Base-by-base conservation (phyloP, 1,140 invertebrate species). In the Anadara kagoshimensis region DNA sequence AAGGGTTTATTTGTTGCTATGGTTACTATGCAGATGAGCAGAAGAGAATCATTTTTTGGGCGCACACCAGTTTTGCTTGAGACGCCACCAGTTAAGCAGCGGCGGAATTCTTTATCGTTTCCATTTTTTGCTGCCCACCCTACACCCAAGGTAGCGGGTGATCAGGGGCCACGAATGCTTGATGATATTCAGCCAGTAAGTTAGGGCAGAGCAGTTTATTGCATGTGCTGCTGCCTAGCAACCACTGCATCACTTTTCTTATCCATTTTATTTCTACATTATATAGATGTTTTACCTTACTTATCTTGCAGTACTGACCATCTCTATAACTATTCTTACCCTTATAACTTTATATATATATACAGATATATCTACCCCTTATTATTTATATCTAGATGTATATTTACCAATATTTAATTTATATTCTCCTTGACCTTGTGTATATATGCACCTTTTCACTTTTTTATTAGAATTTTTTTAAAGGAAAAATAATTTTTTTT, bases 41-140 rank as follows among this genome's bases (percentile, higher is more conserved):
- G 73, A 62, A 29, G 73, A 41, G 73, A 75, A 63, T 75, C 73
- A 36, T 69, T 75, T 59, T 75, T 75, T 49, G 73, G 73, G 58
- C 67, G 73, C 14, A 47, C 67, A 47, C 59, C 66, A 43, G 36
- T 63, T 44, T 49, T 58, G 41, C 44, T 70, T 18, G 61, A 65
- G 36, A 53, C 51, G 47, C 73, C 73, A 24, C 62, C 68, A 16
- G 70, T 73, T 29, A 75, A 75, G 56, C 73, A 75, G 53, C 51
- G 73, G 54, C 22, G 73, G 54, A 75, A 75, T 57, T 75, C 73
- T 54, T 57, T 75, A 56, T 75, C 73, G 29, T 69, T 75, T 54
- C 73, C 73, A 53, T 75, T 75, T 67, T 75, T 75, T 51, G 56
- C 67, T 41, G 36, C 29, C 29, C 47, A 70, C 44, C 61, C 73